Percentiles rank a stretch among this genome's conserved stretches.
These are phyloP conservation scores for Rhinogobius similis DNA, from an alignment of 2,113 vertebrate genomes.

Conservation along the genomic window DNA sequence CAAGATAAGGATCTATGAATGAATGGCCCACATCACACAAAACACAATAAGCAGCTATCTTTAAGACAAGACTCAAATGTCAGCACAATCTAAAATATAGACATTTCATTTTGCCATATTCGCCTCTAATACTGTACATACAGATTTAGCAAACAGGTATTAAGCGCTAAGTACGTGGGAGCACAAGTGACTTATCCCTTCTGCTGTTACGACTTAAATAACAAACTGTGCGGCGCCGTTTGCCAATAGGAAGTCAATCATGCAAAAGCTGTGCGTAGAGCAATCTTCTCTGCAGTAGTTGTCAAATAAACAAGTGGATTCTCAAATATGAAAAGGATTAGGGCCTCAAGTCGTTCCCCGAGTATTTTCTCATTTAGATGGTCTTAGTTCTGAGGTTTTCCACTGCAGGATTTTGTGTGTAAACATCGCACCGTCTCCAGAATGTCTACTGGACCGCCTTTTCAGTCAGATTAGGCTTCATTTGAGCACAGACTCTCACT, in stretches of 20 bases:
- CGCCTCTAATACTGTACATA: background rate
- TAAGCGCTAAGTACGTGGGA: background rate
- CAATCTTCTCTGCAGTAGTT: slow-evolving; percentile 45
- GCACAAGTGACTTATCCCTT: slow-evolving; percentile 2
- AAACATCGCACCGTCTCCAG: slow-evolving; percentile 40
- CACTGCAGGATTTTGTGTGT: slow-evolving; percentile 37
- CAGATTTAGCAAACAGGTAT: background rate
- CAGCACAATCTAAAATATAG: background rate
- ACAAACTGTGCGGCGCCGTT: slow-evolving; percentile 32
- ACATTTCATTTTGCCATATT: slow-evolving; percentile 6
- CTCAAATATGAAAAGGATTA: slow-evolving; percentile 65
- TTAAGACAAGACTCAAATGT: slow-evolving; percentile 16
- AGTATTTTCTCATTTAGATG: slow-evolving; percentile 53
- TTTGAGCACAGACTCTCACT: slow-evolving; percentile 8
- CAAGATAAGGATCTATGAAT: slow-evolving; percentile 31
- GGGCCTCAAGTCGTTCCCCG: slow-evolving; percentile 42
- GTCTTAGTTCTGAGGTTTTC: slow-evolving; percentile 33
- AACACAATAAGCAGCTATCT: slow-evolving; percentile 5
- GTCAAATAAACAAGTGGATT: slow-evolving; percentile 67
- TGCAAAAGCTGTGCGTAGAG: slow-evolving; percentile 31
- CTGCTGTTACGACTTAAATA: slow-evolving; percentile 9
- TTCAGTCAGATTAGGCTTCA: slow-evolving; percentile 38
- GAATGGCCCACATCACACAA: background rate
- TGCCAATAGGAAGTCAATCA: slow-evolving; percentile 47
- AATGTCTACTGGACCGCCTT: slow-evolving; percentile 39